Percentiles rank a stretch among this genome's conserved stretches.
Evolutionary conservation across 2,797 vertebrate genomes (phyloP).

Genomic region (Poecile montanus): DNA sequence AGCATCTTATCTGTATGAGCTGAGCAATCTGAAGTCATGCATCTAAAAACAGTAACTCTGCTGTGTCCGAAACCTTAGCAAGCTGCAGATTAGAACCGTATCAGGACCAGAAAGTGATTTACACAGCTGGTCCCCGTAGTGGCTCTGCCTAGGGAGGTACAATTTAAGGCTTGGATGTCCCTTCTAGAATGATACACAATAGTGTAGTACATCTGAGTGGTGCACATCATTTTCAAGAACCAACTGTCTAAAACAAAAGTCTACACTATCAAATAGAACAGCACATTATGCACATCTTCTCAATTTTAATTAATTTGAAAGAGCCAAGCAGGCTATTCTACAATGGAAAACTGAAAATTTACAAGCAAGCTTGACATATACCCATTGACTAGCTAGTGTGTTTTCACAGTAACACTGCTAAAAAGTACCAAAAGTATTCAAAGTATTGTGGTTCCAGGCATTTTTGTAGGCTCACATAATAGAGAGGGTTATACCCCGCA

Average conservation of each 20-base stretch:
- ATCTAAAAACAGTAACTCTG: not conserved
- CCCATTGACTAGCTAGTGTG: not conserved
- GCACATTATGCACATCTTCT: not conserved
- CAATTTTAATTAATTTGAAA: not conserved
- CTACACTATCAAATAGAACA: not conserved
- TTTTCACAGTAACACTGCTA: not conserved
- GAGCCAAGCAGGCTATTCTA: not conserved
- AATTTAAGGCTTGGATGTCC: not conserved
- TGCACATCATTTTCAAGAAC: not conserved
- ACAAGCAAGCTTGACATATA: not conserved
- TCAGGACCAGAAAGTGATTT: not conserved
- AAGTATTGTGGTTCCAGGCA: constrained; percentile 43
- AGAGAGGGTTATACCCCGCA: not conserved
- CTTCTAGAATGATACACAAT: not conserved
- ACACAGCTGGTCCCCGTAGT: not conserved
- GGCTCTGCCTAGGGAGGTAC: not conserved
- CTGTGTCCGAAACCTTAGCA: not conserved
- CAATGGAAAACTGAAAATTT: not conserved
- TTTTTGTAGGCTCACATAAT: constrained; percentile 14
- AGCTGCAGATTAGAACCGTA: not conserved
- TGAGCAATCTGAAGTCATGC: not conserved
- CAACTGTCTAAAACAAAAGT: not conserved
- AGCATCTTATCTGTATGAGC: not conserved
- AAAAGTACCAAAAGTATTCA: constrained; percentile 14
- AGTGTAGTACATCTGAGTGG: not conserved